Base-by-base conservation (phyloP, 2,113 vertebrate genomes). In the Dendrocopos noguchii region DNA sequence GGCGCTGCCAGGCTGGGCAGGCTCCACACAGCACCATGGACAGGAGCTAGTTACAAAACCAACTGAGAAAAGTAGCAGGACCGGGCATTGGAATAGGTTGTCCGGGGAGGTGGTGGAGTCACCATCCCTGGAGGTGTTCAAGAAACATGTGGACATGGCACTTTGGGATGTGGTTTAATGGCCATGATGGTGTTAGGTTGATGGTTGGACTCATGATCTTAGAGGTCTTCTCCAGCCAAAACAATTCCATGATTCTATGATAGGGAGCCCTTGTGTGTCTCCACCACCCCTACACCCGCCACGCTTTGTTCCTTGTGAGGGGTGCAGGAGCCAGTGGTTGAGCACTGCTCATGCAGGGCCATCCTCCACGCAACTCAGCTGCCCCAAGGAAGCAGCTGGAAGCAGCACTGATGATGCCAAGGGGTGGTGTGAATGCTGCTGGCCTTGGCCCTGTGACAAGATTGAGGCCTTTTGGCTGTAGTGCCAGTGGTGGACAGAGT, bases 311-410 rank as follows among this genome's bases (percentile, higher is more conserved):
- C 28, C 28, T 44, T 22, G 34, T 20, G 64, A 9, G 7, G 57
- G 68, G 25, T 61, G 68, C 9, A 53, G 84, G 74, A 80, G 44
- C 55, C 60, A 4, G 39, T 19, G 80, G 33, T 22, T 44, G 74
- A 68, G 46, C 0, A 0, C 61, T 46, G 24, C 70, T 63, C 3
- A 2, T 33, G 46, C 1, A 1, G 68, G 68, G 84, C 22, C 65
- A 39, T 88, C 61, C 47, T 34, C n/a, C 2, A 0, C 0, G 1
- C 70, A 47, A 21, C 63, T 63, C 6, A 0, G 7, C 7, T 0
- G 1, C 34, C 39, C 56, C 3, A 10, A 28, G 60, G 0, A 1
- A 70, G 73, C 46, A 65, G 57, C 66, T 89, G 84, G 81, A 71
- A 17, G 64, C 31, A 22, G 63, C 1, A 0, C 50, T 42, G 80